Conservation (phyloP, 2,888 invertebrate species). For the Drosophila kuntzei region DNA sequence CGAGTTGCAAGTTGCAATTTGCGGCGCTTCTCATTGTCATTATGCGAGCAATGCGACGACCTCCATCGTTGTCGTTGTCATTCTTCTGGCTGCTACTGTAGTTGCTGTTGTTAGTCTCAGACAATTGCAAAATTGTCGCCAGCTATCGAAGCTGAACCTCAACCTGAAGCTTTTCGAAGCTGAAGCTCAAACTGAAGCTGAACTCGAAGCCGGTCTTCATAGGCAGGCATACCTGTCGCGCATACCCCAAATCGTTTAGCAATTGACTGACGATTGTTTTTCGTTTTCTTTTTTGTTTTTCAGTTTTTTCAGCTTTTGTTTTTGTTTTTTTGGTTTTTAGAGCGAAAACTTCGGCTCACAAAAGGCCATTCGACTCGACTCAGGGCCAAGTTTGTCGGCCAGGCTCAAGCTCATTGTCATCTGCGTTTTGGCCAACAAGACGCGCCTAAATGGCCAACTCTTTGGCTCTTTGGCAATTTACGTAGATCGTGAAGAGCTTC, state of each 20-base stretch:
- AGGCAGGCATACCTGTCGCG: constrained; percentile 80
- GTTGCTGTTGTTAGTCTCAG: constrained; percentile 40
- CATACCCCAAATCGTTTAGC: constrained; percentile 77
- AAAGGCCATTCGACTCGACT: constrained; percentile 61
- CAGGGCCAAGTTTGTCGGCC: constrained; percentile 50
- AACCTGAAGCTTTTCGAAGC: constrained; percentile 20
- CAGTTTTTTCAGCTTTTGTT: constrained; percentile 32
- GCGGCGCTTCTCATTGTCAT: constrained; percentile 80
- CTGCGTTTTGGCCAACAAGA: constrained; percentile 37
- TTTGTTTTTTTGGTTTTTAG: not conserved
- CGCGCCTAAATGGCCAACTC: constrained; percentile 36
- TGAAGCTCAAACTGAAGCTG: constrained; percentile 18
- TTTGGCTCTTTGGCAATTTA: constrained; percentile 30
- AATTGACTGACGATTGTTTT: constrained; percentile 78
- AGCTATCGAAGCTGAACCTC: constrained; percentile 43
- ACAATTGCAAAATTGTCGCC: constrained; percentile 84
- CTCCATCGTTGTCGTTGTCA: constrained; percentile 67
- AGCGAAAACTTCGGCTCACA: constrained; percentile 43
- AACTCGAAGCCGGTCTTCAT: constrained; percentile 48
- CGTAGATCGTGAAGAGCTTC: constrained; percentile 31
- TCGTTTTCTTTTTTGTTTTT: constrained; percentile 18
- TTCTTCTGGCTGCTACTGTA: constrained; percentile 7
- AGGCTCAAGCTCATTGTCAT: constrained; percentile 52
- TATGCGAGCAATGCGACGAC: constrained; percentile 75
- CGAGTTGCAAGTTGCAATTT: constrained; percentile 46